Evolutionary conservation across 1,140 invertebrate genomes (phyloP), one percentile per base, ranked within the genome.

Genomic region (Oreohelix idahoensis): DNA sequence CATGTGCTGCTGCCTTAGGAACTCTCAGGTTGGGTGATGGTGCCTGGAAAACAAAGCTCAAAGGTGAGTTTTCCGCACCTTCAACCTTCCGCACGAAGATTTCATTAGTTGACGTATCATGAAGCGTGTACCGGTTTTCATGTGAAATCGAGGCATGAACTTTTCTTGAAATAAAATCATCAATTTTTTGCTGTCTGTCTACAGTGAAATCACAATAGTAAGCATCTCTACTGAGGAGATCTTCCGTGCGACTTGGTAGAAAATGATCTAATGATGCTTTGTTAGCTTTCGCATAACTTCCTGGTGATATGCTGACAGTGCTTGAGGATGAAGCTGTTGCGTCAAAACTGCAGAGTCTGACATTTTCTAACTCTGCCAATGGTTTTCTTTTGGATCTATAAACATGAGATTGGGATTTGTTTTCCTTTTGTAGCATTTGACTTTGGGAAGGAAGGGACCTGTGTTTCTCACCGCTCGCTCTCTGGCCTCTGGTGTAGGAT

Each of bases 191-290:
- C 78, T 91, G 88, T 29, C 88, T 85, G 78, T 89, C 89, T 17
- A 89, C 77, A 38, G 89, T 90, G 77, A 90, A 89, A 81, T 90
- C 89, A 42, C 86, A 88, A 73, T 90, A 89, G 76, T 90, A 90
- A 78, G 89, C 81, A 32, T 88, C 84, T 35, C 90, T 85, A n/a
- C 88, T 89, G 77, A 87, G 78, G n/a, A 88, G 85, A 29, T 90
- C 89, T 76, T 90, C 86, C 83, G 89, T 85, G 5, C 49, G 32
- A 51, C 71, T 75, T 13, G 51, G 45, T 29, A 58, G 51, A n/a
- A 29, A 29, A 8, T 85, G 69, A 36, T 88, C 89, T 39, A 88
- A 89, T 15, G 87, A 86, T 29, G 86, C 86, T 29, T 88, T 84
- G 32, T 74, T 76, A 32, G 79, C 39, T n/a, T 87, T 87, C 17